phyloP scores from a whole-genome alignment of 2,797 vertebrate species.

The Linurgus olivaceus region DNA sequence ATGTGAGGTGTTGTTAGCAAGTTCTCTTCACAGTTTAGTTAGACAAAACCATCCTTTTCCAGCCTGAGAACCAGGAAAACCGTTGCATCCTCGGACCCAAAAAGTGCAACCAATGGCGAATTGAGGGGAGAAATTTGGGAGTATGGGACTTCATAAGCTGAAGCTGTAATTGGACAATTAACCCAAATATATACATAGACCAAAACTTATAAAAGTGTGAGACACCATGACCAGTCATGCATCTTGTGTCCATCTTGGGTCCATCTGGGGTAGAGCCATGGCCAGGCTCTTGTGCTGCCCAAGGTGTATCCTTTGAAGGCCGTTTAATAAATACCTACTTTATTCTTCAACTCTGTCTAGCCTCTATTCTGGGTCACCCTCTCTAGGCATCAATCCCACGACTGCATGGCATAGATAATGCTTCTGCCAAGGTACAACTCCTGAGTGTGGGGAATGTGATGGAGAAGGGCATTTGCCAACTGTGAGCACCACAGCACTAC shows the following conservation, averaged over 20 bases:
- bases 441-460: fast-evolving
- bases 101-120: neutral
- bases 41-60: neutral
- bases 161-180: neutral
- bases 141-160: neutral
- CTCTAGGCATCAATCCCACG: neutral
- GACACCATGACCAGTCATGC: fast-evolving
- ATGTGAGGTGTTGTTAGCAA: neutral
- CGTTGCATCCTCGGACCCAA: fast-evolving
- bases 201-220: neutral
- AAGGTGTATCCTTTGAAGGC: neutral
- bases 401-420: neutral
- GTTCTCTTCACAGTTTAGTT: neutral
- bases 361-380: neutral
- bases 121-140: neutral
- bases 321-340: neutral
- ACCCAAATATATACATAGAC: neutral
- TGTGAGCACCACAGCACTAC: neutral
- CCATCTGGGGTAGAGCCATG: neutral
- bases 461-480: neutral
- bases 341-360: neutral
- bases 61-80: neutral
- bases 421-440: neutral
- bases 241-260: neutral
- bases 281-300: neutral